Percentiles rank a stretch among this genome's conserved stretches.
Conservation (phyloP, 2,797 vertebrate species). For the Lithobates pipiens region DNA sequence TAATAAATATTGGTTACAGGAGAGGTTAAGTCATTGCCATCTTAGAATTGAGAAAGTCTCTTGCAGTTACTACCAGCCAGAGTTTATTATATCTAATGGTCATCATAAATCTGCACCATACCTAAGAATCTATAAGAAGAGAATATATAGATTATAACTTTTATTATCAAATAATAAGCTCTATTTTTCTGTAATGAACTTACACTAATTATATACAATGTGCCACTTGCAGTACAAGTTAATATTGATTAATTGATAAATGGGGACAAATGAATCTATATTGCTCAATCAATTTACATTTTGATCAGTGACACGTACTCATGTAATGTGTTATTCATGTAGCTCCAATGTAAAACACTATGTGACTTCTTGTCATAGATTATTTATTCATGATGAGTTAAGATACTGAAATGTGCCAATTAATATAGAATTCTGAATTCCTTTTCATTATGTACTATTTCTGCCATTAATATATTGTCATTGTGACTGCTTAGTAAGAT, state of each 20-base stretch:
- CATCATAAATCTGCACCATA: background rate
- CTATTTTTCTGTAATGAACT: no score
- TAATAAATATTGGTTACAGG: no score
- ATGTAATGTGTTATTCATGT: conserved; percentile 46
- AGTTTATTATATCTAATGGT: background rate
- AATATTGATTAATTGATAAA: background rate
- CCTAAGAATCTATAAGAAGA: background rate
- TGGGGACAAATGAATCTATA: background rate
- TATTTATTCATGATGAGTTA: conserved; percentile 44
- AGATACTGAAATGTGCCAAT: conserved; percentile 30
- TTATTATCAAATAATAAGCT: no score
- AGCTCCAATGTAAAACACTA: conserved; percentile 40
- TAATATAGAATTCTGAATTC: conserved; percentile 40
- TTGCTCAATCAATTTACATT: conserved; percentile 11
- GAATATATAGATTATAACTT: background rate
- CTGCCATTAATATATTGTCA: conserved; percentile 8
- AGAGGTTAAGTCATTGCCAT: no score
- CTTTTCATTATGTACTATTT: conserved; percentile 32
- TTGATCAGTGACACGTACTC: conserved; percentile 19
- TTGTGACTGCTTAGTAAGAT: background rate
- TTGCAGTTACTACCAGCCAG: background rate
- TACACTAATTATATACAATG: background rate
- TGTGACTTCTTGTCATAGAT: conserved; percentile 35
- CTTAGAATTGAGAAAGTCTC: no score
- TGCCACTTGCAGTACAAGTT: background rate